Conservation (phyloP, 2,797 vertebrate species). For the Pseudochirops cupreus region DNA sequence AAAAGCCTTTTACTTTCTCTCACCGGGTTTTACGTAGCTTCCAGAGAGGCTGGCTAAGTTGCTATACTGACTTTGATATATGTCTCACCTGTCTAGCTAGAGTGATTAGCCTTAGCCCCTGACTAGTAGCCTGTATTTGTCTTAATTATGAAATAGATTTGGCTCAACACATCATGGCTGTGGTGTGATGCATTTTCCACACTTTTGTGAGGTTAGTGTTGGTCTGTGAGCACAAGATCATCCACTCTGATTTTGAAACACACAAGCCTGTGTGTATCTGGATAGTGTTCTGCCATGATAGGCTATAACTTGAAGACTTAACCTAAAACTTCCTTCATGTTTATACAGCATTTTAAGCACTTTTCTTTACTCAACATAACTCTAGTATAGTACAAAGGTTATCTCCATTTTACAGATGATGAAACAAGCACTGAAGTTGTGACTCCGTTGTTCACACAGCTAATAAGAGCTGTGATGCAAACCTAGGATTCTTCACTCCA, state of each 20-base stretch:
- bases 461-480: neutral
- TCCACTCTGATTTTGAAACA: neutral
- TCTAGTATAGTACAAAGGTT: neutral
- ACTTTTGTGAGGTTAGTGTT: neutral
- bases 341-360: neutral
- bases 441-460: neutral
- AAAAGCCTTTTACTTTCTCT: neutral
- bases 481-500: neutral
- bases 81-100: neutral
- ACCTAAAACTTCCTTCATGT: neutral
- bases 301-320: neutral
- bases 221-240: neutral
- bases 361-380: neutral
- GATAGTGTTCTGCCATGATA: neutral
- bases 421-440: neutral
- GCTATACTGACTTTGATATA: neutral
- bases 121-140: neutral
- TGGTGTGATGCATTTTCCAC: neutral
- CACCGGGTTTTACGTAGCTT: neutral
- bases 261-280: neutral
- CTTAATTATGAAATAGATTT: neutral
- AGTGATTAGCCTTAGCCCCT: neutral
- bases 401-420: slow-evolving; percentile 1
- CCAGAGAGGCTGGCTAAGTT: neutral
- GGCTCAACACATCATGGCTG: neutral